Evolutionary conservation across 1,140 invertebrate genomes (phyloP), one percentile per base, ranked within the genome.

Genomic region (Drosophila lini): DNA sequence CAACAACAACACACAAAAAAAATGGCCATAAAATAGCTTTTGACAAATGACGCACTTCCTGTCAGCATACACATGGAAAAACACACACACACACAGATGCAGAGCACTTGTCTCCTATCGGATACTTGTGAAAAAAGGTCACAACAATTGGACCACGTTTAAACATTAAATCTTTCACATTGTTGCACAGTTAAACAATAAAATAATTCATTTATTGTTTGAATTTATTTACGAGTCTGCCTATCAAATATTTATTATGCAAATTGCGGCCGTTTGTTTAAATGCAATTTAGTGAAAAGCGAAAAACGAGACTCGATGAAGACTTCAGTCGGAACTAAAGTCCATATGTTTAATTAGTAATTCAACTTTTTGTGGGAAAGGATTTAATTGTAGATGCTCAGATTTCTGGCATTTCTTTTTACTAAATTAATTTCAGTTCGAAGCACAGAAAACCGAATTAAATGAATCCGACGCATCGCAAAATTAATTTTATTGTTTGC

Each of bases 11-110:
- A 36, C 69, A 42, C 68, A 63, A 76, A 74, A 63, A 76, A 84
- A 68, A 58, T 16, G 61, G 58, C 45, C 70, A 68, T 81, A 82
- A 79, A 82, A 65, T 65, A 47, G 52, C 70, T 58, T 81, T 81
- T 85, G 81, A 84, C 78, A 84, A 85, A 84, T 84, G 81, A 67
- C 74, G 47, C 45, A 61, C 56, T 84, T 84, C 78, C 81, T 74
- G 67, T 78, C 62, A 74, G 48, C 56, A 69, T 25, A 44, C 36
- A 65, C 16, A 38, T 16, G 36, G 15, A 44, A 56, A 41, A 36
- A 38, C 32, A 52, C 32, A 28, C 10, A 41, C 28, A 77, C n/a
- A 36, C 58, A 22, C 60, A 76, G 22, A 41, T 31, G 62, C 55
- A 22, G 15, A 60, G 34, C 67, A 73, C 41, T 50, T 71, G 36